These are phyloP conservation scores for Drosophila algonquin DNA, from an alignment of 2,888 invertebrate genomes.

Conservation along the genomic window DNA sequence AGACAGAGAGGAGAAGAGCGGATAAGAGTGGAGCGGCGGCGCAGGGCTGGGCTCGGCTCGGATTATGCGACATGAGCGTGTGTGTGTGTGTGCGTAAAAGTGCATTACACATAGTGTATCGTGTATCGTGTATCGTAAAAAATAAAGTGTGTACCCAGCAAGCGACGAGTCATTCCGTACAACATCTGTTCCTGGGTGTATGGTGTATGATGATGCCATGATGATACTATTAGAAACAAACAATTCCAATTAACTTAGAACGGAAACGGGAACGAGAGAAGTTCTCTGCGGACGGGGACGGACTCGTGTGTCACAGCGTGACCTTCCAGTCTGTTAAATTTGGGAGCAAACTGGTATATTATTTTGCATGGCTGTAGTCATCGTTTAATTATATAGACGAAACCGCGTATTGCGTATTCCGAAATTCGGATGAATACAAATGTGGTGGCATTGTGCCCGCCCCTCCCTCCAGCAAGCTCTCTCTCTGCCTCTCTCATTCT, in stretches of 20 bases:
- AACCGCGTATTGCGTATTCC: constrained; percentile 62
- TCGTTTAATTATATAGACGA: constrained; percentile 43
- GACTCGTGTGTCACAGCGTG: constrained; percentile 45
- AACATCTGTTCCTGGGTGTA: neutral
- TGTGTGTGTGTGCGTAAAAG: constrained; percentile 56
- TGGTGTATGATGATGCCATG: neutral
- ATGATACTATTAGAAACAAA: constrained; percentile 3
- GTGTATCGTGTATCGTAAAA: constrained; percentile 37
- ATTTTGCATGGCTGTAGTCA: constrained; percentile 53
- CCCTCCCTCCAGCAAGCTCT: constrained; percentile 1
- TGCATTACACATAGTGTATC: constrained; percentile 39
- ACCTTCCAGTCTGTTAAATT: constrained; percentile 55
- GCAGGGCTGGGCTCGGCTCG: constrained; percentile 22
- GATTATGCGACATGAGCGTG: constrained; percentile 38
- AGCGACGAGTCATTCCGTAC: constrained; percentile 38
- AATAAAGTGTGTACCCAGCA: constrained; percentile 14
- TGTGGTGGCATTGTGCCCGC: constrained; percentile 42
- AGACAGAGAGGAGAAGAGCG: neutral
- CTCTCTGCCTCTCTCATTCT: neutral
- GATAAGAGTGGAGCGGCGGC: constrained; percentile 12
- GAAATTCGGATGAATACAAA: constrained; percentile 60
- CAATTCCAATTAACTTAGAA: constrained; percentile 55
- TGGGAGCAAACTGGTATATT: constrained; percentile 43
- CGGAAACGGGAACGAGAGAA: constrained; percentile 29
- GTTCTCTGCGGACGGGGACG: constrained; percentile 18